Base-by-base conservation (phyloP, 2,888 invertebrate genomes). In the Argyresthia goedartella region DNA sequence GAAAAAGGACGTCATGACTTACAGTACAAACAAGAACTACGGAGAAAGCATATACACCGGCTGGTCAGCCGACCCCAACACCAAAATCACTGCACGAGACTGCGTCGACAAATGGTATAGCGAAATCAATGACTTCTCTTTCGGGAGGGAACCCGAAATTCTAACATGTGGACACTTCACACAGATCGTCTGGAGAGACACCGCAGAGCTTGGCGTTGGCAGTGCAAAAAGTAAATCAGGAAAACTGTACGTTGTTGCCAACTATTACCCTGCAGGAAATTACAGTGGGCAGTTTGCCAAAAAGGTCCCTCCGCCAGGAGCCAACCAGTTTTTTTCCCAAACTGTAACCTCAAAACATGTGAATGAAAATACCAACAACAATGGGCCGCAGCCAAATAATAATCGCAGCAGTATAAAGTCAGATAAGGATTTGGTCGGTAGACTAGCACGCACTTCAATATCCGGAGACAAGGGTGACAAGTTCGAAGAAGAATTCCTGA, bases 191-290 rank as follows among this genome's bases (percentile, higher is more conserved):
- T 95, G 95, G 95, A 93, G 91, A 68, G 89, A 87, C 36, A 91
- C 91, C 4, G 89, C 80, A 59, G 91, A 93, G 65, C 74, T 95
- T 55, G 95, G 95, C 0, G 89, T 95, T 2, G 95, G 92, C 0
- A 90, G 89, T 65, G 93, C 94, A 4, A 91, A 91, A 62, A 91
- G 91, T 60, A 91, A 91, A 61, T 90, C 91, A 51, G 95, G 94
- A 0, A 93, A 93, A 69, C 89, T 94, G 1, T 93, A 93, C 62
- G 94, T 96, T 0, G 96, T 97, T 0, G 94, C 92, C 51, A 94
- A 95, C 72, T 96, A 96, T 66, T 89, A 89, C 65, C 95, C 96
- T 0, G 91, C 95, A 1, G 96, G 96, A 11, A 96, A 96, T 67
- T 91, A 89, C 61, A 88, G 91, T 46, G 92, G 92, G 0, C 90